Percentiles rank a stretch among this genome's conserved stretches.
Evolutionary conservation across 2,113 vertebrate species (phyloP).

Genomic region (Lathamus discolor): DNA sequence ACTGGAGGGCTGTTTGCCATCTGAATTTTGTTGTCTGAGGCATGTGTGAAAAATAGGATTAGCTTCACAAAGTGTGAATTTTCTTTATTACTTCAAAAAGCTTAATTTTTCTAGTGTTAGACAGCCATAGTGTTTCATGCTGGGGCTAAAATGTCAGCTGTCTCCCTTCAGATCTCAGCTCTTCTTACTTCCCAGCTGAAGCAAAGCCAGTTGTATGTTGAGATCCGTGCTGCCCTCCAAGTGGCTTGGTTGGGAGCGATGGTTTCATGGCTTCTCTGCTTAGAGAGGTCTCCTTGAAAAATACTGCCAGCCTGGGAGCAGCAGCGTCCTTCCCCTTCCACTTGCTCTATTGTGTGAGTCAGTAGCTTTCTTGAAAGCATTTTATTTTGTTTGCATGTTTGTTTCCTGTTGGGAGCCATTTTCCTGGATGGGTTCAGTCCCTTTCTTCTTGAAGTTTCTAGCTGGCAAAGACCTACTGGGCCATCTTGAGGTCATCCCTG

Average conservation of each 20-base stretch:
- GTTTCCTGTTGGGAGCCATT: slow-evolving; percentile 53
- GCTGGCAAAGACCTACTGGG: slow-evolving; percentile 63
- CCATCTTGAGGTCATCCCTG: slow-evolving; percentile 66
- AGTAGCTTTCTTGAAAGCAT: slow-evolving; percentile 6
- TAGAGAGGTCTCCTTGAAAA: slow-evolving; percentile 19
- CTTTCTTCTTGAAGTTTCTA: slow-evolving; percentile 25
- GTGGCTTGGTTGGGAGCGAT: neutral
- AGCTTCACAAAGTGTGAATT: neutral
- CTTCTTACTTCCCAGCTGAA: neutral
- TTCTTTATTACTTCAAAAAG: neutral
- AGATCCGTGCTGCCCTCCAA: neutral
- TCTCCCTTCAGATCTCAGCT: neutral
- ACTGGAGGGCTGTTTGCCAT: neutral
- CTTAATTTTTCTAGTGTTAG: neutral
- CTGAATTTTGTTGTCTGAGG: neutral
- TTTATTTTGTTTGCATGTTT: slow-evolving; percentile 32
- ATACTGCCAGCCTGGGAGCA: slow-evolving; percentile 14
- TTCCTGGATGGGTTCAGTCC: slow-evolving; percentile 35
- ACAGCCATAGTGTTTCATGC: neutral
- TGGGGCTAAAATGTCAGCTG: neutral
- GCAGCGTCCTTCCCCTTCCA: neutral
- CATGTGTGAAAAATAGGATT: neutral
- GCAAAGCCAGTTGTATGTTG: neutral
- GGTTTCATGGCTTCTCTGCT: neutral
- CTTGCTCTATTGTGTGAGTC: neutral